Base-by-base conservation (phyloP, 2,113 vertebrate genomes). In the Cryptotis parvus region DNA sequence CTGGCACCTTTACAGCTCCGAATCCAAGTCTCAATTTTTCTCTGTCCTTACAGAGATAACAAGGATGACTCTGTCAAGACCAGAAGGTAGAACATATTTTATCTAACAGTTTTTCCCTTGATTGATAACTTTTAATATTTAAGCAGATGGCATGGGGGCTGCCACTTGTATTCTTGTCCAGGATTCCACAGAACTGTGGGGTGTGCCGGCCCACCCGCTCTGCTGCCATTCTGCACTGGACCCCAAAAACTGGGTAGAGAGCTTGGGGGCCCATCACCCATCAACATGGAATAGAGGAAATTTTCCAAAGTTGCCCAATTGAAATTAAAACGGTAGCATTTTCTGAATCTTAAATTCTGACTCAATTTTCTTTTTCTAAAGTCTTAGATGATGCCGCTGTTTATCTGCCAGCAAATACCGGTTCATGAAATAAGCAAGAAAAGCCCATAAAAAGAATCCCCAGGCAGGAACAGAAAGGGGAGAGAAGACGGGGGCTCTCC, bases 71-170 rank as follows among this genome's bases (percentile, higher is more conserved):
- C 77, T 88, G 76, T 88, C 76, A 89, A 82, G 43, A 41, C 55
- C 41, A 27, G 70, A 81, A 84, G 83, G 26, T 82, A 73, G 65
- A 83, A 79, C 27, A 52, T 83, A 86, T 91, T 89, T 93, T 83
- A 89, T 69, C 80, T 75, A 79, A 79, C 61, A 43, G 43, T 84
- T 72, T 88, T 93, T 43, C 73, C 26, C 80, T 68, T 87, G 93
- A 78, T 73, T 58, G 69, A 43, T 91, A 91, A 91, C 27, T 55
- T 89, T 78, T 75, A 58, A 82, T 84, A 52, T 77, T 76, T 58
- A 86, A 91, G 89, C 72, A 87, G 84, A 87, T 66, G 81, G 85
- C 20, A 49, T 68, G 75, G 39, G 55, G 84, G 84, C 66, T 45
- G 16, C 58, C 49, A 24, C 45, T 90, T 45, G n/a, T 37, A 29